Evolutionary conservation across 2,113 vertebrate species (phyloP).

Genomic region (Microcebus ravelobensis): DNA sequence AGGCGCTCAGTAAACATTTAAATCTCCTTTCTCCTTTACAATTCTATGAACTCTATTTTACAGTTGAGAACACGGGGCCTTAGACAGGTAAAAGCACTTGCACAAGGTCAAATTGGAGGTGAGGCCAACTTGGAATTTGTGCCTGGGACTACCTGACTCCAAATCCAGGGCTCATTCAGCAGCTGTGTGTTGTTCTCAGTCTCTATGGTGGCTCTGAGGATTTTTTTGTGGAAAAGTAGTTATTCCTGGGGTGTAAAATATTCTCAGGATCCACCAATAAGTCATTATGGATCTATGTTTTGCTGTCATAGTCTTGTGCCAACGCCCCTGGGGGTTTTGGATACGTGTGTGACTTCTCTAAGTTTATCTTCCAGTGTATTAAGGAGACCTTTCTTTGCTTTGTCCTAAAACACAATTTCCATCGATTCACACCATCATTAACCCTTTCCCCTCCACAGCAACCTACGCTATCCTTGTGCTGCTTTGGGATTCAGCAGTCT

Average conservation of each 20-base stretch:
- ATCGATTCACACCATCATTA: neutral
- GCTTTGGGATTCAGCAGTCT: neutral
- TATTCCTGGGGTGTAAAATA: neutral
- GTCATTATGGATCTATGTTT: neutral
- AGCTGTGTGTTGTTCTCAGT: neutral
- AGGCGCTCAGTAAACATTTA: neutral
- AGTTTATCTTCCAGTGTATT: neutral
- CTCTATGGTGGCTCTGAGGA: neutral
- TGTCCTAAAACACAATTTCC: neutral
- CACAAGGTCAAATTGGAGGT: neutral
- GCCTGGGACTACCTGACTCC: neutral
- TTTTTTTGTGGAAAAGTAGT: neutral
- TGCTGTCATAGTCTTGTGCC: neutral
- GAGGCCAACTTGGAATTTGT: neutral
- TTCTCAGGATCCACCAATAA: neutral
- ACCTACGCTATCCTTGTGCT: neutral
- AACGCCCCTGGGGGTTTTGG: neutral
- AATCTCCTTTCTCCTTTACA: neutral
- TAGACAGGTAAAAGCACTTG: neutral
- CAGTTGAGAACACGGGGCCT: neutral
- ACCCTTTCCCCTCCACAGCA: neutral
- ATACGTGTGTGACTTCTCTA: neutral
- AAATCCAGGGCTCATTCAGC: neutral
- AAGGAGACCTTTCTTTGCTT: neutral
- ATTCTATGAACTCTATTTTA: neutral